These are phyloP conservation scores for Polyommatus iphigenia DNA, from an alignment of 2,888 invertebrate genomes.

Conservation along the genomic window DNA sequence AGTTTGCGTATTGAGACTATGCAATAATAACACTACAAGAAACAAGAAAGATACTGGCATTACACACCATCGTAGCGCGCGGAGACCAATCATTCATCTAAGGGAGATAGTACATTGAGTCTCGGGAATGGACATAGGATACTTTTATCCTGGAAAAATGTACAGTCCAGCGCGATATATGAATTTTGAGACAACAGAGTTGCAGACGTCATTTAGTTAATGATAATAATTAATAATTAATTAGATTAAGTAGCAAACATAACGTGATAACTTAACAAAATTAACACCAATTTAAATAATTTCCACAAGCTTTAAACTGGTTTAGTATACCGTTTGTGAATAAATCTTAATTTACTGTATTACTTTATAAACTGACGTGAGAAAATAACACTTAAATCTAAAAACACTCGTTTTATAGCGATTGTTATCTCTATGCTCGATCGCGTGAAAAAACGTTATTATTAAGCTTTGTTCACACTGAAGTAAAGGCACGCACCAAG, in stretches of 20 bases:
- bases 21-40: no score
- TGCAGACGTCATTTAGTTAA: neutral
- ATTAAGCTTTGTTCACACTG: neutral
- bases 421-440: neutral
- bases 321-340: neutral
- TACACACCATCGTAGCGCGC: no score
- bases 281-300: neutral
- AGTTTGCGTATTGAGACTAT: no score
- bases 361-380: conserved; percentile 7
- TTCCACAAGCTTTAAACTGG: neutral
- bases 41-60: no score
- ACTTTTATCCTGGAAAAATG: neutral
- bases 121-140: neutral
- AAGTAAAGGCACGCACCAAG: neutral
- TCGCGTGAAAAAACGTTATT: neutral
- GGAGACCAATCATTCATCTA: no score
- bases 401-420: conserved; percentile 6
- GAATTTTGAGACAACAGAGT: neutral
- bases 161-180: neutral
- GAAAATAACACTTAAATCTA: conserved; percentile 8
- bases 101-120: no score
- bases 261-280: neutral
- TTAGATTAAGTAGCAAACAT: neutral
- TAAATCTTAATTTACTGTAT: neutral
- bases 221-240: neutral